These are phyloP conservation scores for Tenebrio molitor DNA, from an alignment of 1,140 invertebrate species.

Conservation along the genomic window DNA sequence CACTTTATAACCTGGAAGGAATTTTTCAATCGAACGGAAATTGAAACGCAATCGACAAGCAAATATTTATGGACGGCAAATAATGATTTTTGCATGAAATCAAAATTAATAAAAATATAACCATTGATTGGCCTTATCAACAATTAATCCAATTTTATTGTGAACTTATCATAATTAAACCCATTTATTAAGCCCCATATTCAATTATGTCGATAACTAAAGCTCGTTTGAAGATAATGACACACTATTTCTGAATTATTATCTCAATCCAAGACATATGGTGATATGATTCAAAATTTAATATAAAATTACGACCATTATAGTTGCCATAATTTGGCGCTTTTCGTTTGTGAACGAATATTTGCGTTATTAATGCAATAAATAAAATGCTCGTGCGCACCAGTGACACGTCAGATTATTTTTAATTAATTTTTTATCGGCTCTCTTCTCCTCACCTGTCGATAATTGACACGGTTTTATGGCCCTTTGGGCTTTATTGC, in stretches of 20 bases:
- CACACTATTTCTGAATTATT: conserved; percentile 47
- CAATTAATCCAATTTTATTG: conserved; percentile 41
- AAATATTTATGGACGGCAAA: conserved; percentile 27
- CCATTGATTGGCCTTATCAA: conserved; percentile 31
- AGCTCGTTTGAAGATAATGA: conserved; percentile 44
- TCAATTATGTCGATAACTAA: conserved; percentile 44
- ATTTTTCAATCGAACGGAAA: conserved; percentile 48
- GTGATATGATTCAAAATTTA: conserved; percentile 43
- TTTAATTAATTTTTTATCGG: conserved; percentile 23
- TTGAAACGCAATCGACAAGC: neutral
- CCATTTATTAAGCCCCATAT: conserved; percentile 39
- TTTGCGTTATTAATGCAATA: conserved; percentile 32
- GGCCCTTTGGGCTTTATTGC: no score
- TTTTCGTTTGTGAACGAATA: conserved; percentile 26
- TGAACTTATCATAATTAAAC: conserved; percentile 41
- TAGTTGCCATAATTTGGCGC: conserved; percentile 22
- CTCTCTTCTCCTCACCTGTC: neutral
- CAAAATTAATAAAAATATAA: conserved; percentile 45
- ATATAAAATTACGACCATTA: conserved; percentile 42
- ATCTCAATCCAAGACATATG: conserved; percentile 47
- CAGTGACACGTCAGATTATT: conserved; percentile 12
- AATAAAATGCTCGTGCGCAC: neutral
- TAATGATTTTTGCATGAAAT: conserved; percentile 34
- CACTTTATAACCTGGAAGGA: conserved; percentile 27
- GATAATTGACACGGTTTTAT: no score